Evolutionary conservation across 1,140 invertebrate genomes (phyloP).

Genomic region (Drosophila mojavensis): DNA sequence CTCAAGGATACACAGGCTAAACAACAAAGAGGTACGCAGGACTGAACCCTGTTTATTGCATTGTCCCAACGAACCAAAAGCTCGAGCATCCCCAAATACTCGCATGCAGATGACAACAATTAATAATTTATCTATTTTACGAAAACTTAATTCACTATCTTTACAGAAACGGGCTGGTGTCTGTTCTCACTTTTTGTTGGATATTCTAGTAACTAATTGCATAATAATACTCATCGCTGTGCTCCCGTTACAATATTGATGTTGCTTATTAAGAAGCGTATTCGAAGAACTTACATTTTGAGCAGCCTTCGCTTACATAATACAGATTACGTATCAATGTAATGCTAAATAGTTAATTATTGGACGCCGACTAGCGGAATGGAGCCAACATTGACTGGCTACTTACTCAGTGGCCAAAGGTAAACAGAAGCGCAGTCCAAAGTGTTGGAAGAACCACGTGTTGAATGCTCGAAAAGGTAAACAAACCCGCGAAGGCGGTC

Average conservation of each 20-base stretch:
- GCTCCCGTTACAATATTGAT: no score
- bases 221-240: no score
- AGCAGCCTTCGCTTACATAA: no score
- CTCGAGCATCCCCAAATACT: constrained; percentile 13
- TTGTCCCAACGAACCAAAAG: not conserved
- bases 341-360: not conserved
- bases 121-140: constrained; percentile 50
- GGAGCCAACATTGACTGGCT: not conserved
- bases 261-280: no score
- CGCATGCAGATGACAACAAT: constrained; percentile 31
- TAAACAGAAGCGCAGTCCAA: constrained; percentile 14
- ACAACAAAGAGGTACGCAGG: constrained; percentile 13
- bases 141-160: constrained; percentile 35
- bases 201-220: no score
- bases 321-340: no score
- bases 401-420: not conserved
- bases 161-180: not conserved
- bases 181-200: no score
- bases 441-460: constrained; percentile 49
- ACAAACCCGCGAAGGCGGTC: constrained; percentile 51
- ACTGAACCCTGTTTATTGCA: constrained; percentile 1
- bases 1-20: constrained; percentile 2
- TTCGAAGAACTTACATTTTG: no score
- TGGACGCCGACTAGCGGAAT: not conserved
- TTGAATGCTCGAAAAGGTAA: constrained; percentile 63